phyloP scores from a whole-genome alignment of 2,888 invertebrate genomes.

The Lottia gigantea region DNA sequence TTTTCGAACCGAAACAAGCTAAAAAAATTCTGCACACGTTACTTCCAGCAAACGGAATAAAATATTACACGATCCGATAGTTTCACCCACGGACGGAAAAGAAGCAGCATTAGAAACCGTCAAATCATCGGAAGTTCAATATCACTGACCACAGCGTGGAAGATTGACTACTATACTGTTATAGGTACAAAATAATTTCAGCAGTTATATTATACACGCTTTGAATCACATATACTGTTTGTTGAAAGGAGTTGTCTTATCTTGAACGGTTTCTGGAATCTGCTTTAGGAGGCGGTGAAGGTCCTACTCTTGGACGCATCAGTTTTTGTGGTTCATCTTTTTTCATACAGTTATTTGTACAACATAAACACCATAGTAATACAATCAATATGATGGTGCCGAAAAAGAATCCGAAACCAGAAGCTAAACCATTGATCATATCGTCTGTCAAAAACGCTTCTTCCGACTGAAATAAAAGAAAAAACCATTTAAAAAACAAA shows the following conservation, averaged over 20 bases:
- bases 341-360: slow-evolving; percentile 30
- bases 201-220: no score
- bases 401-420: slow-evolving; percentile 44
- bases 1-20: no score
- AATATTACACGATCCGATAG: no score
- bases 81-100: no score
- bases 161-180: no score
- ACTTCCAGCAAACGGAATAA: no score
- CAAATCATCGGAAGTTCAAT: no score
- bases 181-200: no score
- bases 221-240: no score
- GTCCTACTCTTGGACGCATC: slow-evolving; percentile 17
- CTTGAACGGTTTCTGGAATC: neutral
- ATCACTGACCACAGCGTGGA: no score
- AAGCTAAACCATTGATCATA: slow-evolving; percentile 42
- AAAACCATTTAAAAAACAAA: neutral
- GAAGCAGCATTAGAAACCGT: no score
- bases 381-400: slow-evolving; percentile 36
- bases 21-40: no score
- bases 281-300: slow-evolving; percentile 18
- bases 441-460: slow-evolving; percentile 14
- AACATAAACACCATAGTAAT: slow-evolving; percentile 43
- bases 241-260: neutral
- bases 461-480: neutral
- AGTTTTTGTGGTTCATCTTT: slow-evolving; percentile 6